Evolutionary conservation across 2,888 invertebrate genomes (phyloP).

Genomic region (Terebella lapidaria): DNA sequence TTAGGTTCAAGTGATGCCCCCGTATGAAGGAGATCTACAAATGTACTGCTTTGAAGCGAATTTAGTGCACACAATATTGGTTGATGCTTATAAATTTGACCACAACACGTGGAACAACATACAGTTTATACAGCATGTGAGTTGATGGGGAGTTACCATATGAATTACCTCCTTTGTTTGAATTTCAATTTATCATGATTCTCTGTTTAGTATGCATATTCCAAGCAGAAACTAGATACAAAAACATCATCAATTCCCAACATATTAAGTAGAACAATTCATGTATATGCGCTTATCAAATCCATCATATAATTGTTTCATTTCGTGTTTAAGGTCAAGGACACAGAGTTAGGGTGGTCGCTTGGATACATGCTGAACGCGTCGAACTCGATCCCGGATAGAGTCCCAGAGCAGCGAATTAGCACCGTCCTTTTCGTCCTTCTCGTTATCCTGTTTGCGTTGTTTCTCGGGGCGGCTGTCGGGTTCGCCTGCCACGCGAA

Average conservation of each 20-base stretch:
- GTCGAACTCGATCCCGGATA: constrained; percentile 50
- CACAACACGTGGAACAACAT: too few species aligned
- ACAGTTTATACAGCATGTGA: too few species aligned
- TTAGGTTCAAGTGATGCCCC: too few species aligned
- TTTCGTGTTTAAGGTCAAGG: constrained; percentile 22
- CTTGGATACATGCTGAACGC: constrained; percentile 55
- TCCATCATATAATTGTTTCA: too few species aligned
- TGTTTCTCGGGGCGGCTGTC: constrained; percentile 34
- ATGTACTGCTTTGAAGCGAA: too few species aligned
- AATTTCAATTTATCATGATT: background rate
- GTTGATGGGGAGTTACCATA: too few species aligned
- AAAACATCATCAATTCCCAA: background rate
- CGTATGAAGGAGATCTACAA: too few species aligned
- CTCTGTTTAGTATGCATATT: background rate
- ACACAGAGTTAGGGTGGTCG: constrained; percentile 54
- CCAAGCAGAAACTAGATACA: too few species aligned
- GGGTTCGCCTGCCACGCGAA: constrained; percentile 35
- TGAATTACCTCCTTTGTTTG: background rate
- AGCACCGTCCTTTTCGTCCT: constrained; percentile 26
- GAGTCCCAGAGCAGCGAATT: constrained; percentile 24
- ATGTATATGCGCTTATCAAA: background rate
- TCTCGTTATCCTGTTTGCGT: constrained; percentile 33
- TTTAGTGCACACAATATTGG: too few species aligned
- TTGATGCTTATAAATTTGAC: too few species aligned
- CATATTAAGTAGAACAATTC: background rate